A percentile compares a stretch with the other conserved stretches of the same genome.
Conservation (phyloP, 2,797 vertebrate species). For the Geotrypetes seraphini region DNA sequence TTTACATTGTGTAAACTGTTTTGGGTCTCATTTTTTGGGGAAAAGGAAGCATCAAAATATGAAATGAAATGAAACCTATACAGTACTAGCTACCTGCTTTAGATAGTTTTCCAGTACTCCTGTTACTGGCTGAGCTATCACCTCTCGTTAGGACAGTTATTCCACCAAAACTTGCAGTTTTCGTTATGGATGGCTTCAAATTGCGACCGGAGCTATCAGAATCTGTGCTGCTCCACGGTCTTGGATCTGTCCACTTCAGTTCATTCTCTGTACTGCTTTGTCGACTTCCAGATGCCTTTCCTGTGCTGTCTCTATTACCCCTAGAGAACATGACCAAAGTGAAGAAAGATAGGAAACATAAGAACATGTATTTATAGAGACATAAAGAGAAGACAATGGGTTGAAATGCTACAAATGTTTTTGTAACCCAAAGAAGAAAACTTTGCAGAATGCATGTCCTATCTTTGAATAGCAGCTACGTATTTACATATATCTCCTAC, state of each 20-base stretch:
- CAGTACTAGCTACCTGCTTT: constrained; percentile 66
- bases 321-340: constrained; percentile 38
- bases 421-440: too few species aligned
- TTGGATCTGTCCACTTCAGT: constrained; percentile 70
- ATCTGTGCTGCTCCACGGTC: constrained; percentile 93
- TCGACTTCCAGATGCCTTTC: constrained; percentile 74
- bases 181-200: constrained; percentile 63
- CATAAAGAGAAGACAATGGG: too few species aligned
- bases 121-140: constrained; percentile 59
- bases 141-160: constrained; percentile 62
- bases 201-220: constrained; percentile 81
- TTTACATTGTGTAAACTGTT: too few species aligned
- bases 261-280: constrained; percentile 89
- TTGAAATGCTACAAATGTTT: too few species aligned
- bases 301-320: constrained; percentile 72
- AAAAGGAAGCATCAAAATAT: too few species aligned
- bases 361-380: too few species aligned
- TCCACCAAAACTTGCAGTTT: constrained; percentile 66
- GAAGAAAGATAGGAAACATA: too few species aligned
- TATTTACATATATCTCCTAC: too few species aligned
- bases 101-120: constrained; percentile 64
- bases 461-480: too few species aligned
- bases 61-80: constrained; percentile 25
- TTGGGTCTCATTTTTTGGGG: too few species aligned
- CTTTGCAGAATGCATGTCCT: too few species aligned